Evolutionary conservation across 2,888 invertebrate species (phyloP), one percentile per base, ranked within the genome.

Genomic region (Chirona hameri): DNA sequence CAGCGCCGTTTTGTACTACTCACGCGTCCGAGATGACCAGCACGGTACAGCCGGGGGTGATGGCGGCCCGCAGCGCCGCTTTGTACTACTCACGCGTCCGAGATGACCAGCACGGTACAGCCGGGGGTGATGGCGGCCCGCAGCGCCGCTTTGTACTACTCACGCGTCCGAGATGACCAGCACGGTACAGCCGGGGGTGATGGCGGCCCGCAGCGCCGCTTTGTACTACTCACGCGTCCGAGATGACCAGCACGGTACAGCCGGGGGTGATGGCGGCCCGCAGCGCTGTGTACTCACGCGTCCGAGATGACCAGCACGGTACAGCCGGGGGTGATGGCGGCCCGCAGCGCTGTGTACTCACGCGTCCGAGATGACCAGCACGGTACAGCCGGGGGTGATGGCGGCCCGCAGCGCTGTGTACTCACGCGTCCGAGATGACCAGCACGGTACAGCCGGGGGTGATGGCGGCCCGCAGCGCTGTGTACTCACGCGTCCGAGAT

Each of bases 61-160:
- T 87, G 81, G 90, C 90, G 84, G 92, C 90, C 85, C 91, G 90
- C 9, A 97, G 87, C 27, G 91, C 90, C 52, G 89, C 87, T 12
- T 93, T 86, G 87, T 92, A 93, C 84, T n/a, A 39, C 39, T 39
- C 39, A 39, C 39, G 39, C 39, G 39, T 39, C 39, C 2, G 39
- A 39, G 39, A 39, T 39, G 39, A 39, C 39, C 39, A 39, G 91
- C 92, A 81, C 92, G 90, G 86, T 92, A 93, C 83, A 94, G 89
- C 4, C 79, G 82, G 0, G 89, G 88, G 86, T 98, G 81, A 98
- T 88, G 89, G 95, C 95, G 15, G 99, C 92, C 83, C 97, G 92
- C 2, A n/a, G n/a, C n/a, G n/a, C n/a, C n/a, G n/a, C n/a, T n/a
- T n/a, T n/a, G 39, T 2, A 7, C n/a, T 39, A 39, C 39, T 39